Evolutionary conservation across 2,888 invertebrate genomes (phyloP).

Genomic region (Drosophila atripex): DNA sequence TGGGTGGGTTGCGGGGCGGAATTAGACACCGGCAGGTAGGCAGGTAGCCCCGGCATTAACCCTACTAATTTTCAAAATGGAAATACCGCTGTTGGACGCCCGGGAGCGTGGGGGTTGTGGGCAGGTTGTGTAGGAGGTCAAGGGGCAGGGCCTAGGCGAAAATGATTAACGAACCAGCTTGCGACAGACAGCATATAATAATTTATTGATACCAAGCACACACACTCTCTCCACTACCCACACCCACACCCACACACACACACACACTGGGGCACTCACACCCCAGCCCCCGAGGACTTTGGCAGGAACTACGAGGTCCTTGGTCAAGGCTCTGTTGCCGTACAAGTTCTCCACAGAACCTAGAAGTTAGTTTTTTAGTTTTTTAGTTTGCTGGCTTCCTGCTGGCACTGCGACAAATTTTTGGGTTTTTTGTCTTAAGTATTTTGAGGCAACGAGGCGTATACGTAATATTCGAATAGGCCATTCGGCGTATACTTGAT

Average conservation of each 20-base stretch:
- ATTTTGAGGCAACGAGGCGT: not conserved
- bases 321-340: conserved; percentile 41
- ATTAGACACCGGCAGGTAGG: conserved; percentile 1
- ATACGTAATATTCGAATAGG: not conserved
- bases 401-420: conserved; percentile 12
- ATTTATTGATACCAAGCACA: conserved; percentile 69
- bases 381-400: conserved; percentile 35
- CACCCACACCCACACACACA: conserved; percentile 5
- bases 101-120: no score
- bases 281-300: conserved; percentile 14
- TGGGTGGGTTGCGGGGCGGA: conserved; percentile 7
- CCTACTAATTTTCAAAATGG: conserved; percentile 58
- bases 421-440: not conserved
- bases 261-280: conserved; percentile 10
- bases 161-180: conserved; percentile 68
- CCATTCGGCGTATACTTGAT: not conserved
- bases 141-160: conserved; percentile 24
- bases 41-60: conserved; percentile 34
- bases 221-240: conserved; percentile 6
- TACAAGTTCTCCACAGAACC: conserved; percentile 32
- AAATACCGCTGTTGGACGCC: conserved; percentile 25
- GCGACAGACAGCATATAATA: conserved; percentile 71
- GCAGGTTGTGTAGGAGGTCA: conserved; percentile 1
- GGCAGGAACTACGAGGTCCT: conserved; percentile 33
- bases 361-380: conserved; percentile 28